phyloP scores from a whole-genome alignment of 2,113 vertebrate genomes.

The Cryptotis parvus region DNA sequence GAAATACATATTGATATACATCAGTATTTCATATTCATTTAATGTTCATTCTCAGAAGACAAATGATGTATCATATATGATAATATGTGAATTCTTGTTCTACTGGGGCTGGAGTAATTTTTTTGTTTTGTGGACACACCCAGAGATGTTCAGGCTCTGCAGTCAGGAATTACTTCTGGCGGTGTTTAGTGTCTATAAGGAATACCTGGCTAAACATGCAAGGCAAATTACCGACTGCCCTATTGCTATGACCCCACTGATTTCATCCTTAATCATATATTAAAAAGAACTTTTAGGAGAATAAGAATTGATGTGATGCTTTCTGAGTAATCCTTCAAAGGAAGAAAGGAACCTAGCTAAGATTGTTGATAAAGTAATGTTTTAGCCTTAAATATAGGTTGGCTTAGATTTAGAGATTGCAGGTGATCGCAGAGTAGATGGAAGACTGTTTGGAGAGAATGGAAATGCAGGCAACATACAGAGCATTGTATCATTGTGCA shows the following conservation, averaged over 20 bases:
- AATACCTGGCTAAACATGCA: no score
- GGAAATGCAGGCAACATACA: background rate
- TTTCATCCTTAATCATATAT: no score
- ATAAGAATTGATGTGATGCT: background rate
- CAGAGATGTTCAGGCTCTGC: no score
- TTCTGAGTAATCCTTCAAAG: background rate
- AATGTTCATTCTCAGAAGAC: background rate
- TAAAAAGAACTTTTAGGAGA: no score
- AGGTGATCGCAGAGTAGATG: background rate
- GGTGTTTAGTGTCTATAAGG: no score
- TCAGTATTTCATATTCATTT: background rate
- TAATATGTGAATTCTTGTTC: background rate
- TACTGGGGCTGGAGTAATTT: background rate
- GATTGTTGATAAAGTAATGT: background rate
- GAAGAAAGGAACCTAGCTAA: background rate
- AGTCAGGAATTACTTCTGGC: no score
- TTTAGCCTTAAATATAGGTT: background rate
- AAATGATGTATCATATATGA: background rate
- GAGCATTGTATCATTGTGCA: background rate
- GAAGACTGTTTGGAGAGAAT: background rate
- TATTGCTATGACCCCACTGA: no score
- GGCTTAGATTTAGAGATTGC: fast-evolving
- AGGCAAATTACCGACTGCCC: no score
- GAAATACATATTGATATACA: background rate
- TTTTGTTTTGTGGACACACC: background rate